Evolutionary conservation across 2,797 vertebrate species (phyloP).

Genomic region (Scleropages formosus): DNA sequence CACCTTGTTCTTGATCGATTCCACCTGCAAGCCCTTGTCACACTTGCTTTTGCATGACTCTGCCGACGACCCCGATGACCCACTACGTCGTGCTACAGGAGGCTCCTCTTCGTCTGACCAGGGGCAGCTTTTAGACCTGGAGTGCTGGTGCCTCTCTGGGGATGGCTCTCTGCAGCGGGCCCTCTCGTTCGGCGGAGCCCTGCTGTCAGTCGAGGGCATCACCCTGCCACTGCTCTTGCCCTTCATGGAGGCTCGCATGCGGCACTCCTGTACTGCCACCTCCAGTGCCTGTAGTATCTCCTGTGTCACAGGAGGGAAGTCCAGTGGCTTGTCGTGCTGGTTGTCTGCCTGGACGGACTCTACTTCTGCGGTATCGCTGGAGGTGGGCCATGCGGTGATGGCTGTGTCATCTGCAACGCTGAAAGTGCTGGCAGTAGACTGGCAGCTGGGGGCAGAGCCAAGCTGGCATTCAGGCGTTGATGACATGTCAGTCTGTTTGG

Average conservation of each 20-base stretch:
- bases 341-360: background rate
- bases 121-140: slow-evolving; percentile 28
- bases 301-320: slow-evolving; percentile 46
- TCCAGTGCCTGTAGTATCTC: slow-evolving; percentile 50
- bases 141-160: slow-evolving; percentile 32
- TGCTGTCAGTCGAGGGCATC: slow-evolving; percentile 20
- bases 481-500: background rate
- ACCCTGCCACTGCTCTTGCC: slow-evolving; percentile 29
- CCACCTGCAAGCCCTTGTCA: slow-evolving; percentile 46
- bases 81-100: slow-evolving; percentile 29
- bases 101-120: slow-evolving; percentile 41
- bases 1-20: slow-evolving; percentile 37
- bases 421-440: background rate
- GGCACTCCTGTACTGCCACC: slow-evolving; percentile 55
- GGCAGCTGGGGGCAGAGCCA: background rate
- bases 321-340: background rate
- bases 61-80: slow-evolving; percentile 41
- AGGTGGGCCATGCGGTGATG: background rate
- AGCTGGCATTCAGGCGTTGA: background rate
- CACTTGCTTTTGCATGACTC: slow-evolving; percentile 46
- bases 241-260: slow-evolving; percentile 50
- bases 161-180: slow-evolving; percentile 22
- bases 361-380: background rate
- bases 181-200: slow-evolving; percentile 26
- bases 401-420: background rate